Conservation (phyloP, 2,113 vertebrate species). For the Romanogobio albipinnatus region DNA sequence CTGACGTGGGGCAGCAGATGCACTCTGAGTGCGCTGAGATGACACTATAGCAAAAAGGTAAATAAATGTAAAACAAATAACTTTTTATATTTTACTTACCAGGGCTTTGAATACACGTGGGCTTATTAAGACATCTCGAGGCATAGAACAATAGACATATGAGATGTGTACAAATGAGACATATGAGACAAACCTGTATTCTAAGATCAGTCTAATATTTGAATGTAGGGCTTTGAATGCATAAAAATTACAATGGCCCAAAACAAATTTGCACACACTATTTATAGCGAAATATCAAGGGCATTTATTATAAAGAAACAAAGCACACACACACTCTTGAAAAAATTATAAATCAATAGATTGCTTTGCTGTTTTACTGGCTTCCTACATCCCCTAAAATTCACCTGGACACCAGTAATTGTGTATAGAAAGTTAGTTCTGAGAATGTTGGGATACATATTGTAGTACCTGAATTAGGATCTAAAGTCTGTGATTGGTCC, state of each 20-base stretch:
- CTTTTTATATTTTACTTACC: neutral
- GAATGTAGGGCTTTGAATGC: too few relatives aligned
- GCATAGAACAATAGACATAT: neutral
- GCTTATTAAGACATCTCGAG: neutral
- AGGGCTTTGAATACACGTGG: neutral
- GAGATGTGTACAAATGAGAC: constrained; percentile 6
- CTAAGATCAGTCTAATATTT: too few relatives aligned
- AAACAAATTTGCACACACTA: neutral
- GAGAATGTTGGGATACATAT: neutral
- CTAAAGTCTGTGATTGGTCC: constrained; percentile 88
- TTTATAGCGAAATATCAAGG: neutral
- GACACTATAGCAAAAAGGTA: constrained; percentile 71
- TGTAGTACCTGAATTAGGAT: constrained; percentile 77
- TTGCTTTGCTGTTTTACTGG: neutral
- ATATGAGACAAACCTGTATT: neutral
- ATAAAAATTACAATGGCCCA: too few relatives aligned
- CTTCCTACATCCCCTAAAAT: neutral
- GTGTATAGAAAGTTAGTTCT: neutral
- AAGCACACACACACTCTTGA: too few relatives aligned
- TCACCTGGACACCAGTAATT: neutral
- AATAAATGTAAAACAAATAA: neutral
- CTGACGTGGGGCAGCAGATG: constrained; percentile 70
- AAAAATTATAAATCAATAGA: neutral
- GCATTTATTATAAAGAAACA: neutral
- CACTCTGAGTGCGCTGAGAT: constrained; percentile 70